Evolutionary conservation across 2,888 invertebrate species (phyloP), one percentile per base, ranked within the genome.

Genomic region (Deilephila elpenor): DNA sequence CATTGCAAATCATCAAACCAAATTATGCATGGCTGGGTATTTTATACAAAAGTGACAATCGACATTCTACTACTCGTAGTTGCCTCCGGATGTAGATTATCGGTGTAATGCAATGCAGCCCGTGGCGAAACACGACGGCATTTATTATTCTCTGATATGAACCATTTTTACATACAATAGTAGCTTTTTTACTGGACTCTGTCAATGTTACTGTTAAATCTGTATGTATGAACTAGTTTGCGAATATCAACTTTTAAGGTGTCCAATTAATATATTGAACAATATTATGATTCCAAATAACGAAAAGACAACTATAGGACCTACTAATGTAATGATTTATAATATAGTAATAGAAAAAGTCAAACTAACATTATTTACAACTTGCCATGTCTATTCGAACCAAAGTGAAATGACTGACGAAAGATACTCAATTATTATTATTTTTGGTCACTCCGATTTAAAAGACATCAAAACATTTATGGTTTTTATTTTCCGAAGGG

Each of bases 341-440:
- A n/a, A 56, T 7, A 56, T 56, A 56, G 56, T 17, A n/a, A 56
- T 56, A 56, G 56, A 44, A 11, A 44, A 25, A 67, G 20, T 67
- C 67, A 14, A 51, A 67, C 67, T 67, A 67, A 67, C 67, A 51
- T 8, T 44, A 11, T 70, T 59, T 32, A 53, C 70, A 53, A 67
- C 74, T 75, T 75, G 74, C 74, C 74, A 73, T 71, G 56, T 37
- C 8, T 73, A 73, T 64, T 34, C 51, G 67, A 73, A 73, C 73
- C 74, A 75, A 75, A 75, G 74, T 51, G 60, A 67, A 51, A 71
- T 62, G 74, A 75, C 74, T 75, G 74, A 74, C 32, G 20, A 37
- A 59, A 20, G 20, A 67, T 67, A 67, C 25, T 67, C 67, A n/a
- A 56, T 56, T 56, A 67, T 51, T 67, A 5, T 20, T 25, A 17